Evolutionary conservation across 2,797 vertebrate genomes (phyloP), one percentile per base, ranked within the genome.

Genomic region (Enteromius argenteus): DNA sequence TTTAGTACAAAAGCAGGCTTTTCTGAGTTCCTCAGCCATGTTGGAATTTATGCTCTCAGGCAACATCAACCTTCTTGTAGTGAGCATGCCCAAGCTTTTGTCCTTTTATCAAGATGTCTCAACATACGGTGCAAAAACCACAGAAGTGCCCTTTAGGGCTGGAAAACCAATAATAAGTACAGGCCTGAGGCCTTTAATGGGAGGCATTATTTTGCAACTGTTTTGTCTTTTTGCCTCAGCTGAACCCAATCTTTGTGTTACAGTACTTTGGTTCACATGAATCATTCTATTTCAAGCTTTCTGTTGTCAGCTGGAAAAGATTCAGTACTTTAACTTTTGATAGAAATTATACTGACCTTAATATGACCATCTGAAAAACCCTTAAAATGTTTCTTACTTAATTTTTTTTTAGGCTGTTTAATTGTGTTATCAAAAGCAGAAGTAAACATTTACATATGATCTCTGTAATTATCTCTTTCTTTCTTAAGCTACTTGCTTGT

Each of bases 111-210:
- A 84, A 87, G 84, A 90, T 80, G 80, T 85, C 85, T 90, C 80
- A 83, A 75, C 81, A 90, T 86, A 89, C 30, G 23, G 49, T 84
- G 15, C 86, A 88, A 88, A 66, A 86, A 87, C 78, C 84, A 87
- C 85, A 77, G 86, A 90, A 92, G 88, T 79, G 82, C 86, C 84
- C 91, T 90, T 91, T 88, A 19, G 88, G 90, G 91, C 90, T 80
- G 80, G 80, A 56, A 79, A 86, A 79, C 81, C 73, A 75, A 88
- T 83, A 83, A 90, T 85, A 83, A 87, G 56, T 75, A 51, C 11
- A 32, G 37, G 77, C 67, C 7, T 39, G 17, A 81, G 84, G 81
- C 68, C 60, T 85, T 89, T 85, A 71, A 74, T 58, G 60, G 32
- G 58, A 39, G 51, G 74, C 51, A 78, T 62, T 83, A 77, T 56